Percentiles rank a stretch among this genome's conserved stretches.
Conservation (phyloP, 2,113 vertebrate species). For the Aix galericulata region DNA sequence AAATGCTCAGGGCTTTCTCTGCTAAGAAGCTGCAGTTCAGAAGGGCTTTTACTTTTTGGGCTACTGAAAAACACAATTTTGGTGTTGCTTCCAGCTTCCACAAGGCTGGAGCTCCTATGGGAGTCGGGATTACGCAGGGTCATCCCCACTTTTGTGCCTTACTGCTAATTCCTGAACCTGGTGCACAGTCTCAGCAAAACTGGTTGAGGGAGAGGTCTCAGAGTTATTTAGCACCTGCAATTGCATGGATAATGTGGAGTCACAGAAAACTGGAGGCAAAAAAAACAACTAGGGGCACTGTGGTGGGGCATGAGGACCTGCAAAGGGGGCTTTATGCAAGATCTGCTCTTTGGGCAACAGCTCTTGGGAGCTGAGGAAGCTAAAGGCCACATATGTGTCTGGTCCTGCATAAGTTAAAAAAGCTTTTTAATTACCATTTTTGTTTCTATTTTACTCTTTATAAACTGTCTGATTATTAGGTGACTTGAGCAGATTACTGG, state of each 20-base stretch:
- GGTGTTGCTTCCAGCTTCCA: not conserved
- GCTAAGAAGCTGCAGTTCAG: not conserved
- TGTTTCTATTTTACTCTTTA: not conserved
- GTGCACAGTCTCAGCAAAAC: not conserved
- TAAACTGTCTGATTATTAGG: not conserved
- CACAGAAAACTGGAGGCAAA: not conserved
- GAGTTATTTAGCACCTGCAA: not conserved
- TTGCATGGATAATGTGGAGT: not conserved
- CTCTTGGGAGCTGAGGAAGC: not conserved
- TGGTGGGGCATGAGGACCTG: not conserved
- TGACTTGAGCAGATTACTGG: not conserved
- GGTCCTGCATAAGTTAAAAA: not conserved
- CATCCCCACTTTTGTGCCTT: not conserved
- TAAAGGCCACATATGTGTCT: not conserved
- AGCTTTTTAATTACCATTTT: not conserved
- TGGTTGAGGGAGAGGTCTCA: not conserved
- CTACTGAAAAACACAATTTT: not conserved
- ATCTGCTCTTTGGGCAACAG: not conserved
- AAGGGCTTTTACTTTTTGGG: not conserved
- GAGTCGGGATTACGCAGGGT: not conserved
- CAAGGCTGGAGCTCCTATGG: not conserved
- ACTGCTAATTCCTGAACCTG: not conserved
- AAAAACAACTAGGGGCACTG: not conserved
- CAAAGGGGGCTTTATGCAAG: rapidly evolving
- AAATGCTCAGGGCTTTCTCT: not conserved